A percentile compares a stretch with the other conserved stretches of the same genome.
Conservation (phyloP, 2,888 invertebrate genomes). For the Sarcophaga rosellei region DNA sequence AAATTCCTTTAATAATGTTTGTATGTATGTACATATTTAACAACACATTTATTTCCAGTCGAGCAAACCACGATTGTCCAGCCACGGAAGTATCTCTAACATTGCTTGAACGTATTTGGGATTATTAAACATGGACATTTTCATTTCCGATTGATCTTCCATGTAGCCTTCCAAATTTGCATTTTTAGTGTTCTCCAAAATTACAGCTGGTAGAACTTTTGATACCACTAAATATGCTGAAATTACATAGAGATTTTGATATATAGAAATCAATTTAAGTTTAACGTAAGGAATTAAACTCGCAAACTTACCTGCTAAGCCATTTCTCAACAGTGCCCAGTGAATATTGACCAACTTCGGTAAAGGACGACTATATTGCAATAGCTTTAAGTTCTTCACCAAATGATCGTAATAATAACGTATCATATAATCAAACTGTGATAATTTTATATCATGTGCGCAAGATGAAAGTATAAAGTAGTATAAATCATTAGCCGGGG, state of each 20-base stretch:
- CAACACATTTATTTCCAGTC: slow-evolving; percentile 73
- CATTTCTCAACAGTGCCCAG: slow-evolving; percentile 75
- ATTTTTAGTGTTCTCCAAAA: slow-evolving; percentile 73
- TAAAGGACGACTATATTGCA: slow-evolving; percentile 77
- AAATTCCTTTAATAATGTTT: no score
- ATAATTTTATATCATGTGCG: slow-evolving; percentile 74
- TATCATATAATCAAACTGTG: slow-evolving; percentile 78
- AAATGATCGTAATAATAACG: slow-evolving; percentile 78
- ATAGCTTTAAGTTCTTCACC: slow-evolving; percentile 76
- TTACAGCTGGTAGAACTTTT: slow-evolving; percentile 77
- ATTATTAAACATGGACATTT: slow-evolving; percentile 76
- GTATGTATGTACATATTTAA: no score
- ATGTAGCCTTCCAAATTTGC: slow-evolving; percentile 1
- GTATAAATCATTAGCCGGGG: slow-evolving; percentile 75
- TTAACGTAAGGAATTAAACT: no score
- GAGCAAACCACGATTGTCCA: slow-evolving; percentile 78
- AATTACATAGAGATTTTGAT: background rate
- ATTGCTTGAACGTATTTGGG: slow-evolving; percentile 77
- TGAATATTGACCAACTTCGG: slow-evolving; percentile 78
- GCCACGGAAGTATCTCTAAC: slow-evolving; percentile 77
- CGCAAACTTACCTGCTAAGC: slow-evolving; percentile 74
- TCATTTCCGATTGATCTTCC: slow-evolving; percentile 71
- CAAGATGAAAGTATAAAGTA: slow-evolving; percentile 76
- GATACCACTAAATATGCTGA: slow-evolving; percentile 78
- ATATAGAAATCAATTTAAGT: background rate